These are phyloP conservation scores for Oligia latruncula DNA, from an alignment of 2,888 invertebrate genomes.

Conservation along the genomic window DNA sequence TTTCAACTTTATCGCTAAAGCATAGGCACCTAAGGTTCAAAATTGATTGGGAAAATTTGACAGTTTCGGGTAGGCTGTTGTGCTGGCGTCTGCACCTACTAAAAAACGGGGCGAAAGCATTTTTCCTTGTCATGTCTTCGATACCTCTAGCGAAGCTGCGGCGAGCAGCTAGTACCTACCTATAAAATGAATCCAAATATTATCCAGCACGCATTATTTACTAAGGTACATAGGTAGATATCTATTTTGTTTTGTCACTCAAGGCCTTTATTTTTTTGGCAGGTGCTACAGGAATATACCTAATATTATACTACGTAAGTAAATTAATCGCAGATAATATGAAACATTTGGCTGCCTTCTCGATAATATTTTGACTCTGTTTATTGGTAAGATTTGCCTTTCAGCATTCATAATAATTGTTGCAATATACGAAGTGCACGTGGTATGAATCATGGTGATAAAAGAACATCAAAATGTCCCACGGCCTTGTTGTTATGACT, in stretches of 20 bases:
- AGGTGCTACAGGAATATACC: neutral
- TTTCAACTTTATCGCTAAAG: too few relatives aligned
- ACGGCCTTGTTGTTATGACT: conserved; percentile 50
- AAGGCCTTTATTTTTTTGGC: neutral
- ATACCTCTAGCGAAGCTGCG: neutral
- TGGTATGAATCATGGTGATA: conserved; percentile 52
- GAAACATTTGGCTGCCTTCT: conserved; percentile 11
- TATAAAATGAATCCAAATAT: neutral
- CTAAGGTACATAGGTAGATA: neutral
- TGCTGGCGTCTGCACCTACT: too few relatives aligned
- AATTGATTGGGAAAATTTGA: too few relatives aligned
- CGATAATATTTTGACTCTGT: conserved; percentile 27
- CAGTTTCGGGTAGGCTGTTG: too few relatives aligned
- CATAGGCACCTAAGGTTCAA: too few relatives aligned
- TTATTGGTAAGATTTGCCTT: conserved; percentile 15
- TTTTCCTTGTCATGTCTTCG: too few relatives aligned
- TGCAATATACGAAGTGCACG: conserved; percentile 30
- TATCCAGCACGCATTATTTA: neutral
- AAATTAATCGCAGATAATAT: conserved; percentile 12
- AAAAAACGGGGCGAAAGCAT: too few relatives aligned
- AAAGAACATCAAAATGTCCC: conserved; percentile 42
- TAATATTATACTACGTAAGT: neutral
- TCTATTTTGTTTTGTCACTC: neutral
- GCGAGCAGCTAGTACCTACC: neutral
- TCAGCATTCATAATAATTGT: conserved; percentile 35